Base-by-base conservation (phyloP, 2,113 vertebrate species). In the Sprattus sprattus region DNA sequence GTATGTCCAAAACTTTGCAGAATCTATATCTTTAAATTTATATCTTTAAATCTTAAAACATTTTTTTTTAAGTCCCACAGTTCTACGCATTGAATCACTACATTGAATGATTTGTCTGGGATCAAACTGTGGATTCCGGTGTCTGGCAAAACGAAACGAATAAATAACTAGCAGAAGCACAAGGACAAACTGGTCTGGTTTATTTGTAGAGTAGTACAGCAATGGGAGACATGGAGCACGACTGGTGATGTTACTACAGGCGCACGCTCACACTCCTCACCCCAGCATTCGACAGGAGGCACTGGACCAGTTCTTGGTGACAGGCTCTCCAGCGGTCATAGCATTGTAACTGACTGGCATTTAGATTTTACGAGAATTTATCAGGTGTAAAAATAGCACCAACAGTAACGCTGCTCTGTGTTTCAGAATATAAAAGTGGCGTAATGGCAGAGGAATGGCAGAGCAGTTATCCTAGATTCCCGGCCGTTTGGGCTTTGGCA, bases 291-390 rank as follows among this genome's bases (percentile, higher is more conserved):
- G 20, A 60, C 54, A 18, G 22, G 54, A 60, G 18, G 85, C 87
- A 83, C 84, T 83, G 44, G 89, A 84, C 91, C 90, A 92, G 90
- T 88, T 64, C 89, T 86, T 88, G 88, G 86, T 86, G 82, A 46
- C 84, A 89, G 88, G 93, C 88, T 93, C 92, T 94, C 93, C 93
- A 94, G 93, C 93, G 92, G 92, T 82, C 85, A 28, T 32, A 75
- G 85, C 83, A 86, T 45, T 82, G 47, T 71, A 78, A 87, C 22
- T 18, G 82, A 60, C 28, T 67, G 28, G 28, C 22, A 10, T 54
- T 9, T 81, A 83, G 84, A 45, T 44, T 67, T 75, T 71, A 7
- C 9, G 28, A 13, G 10, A 15, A 32, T 25, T 32, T 11, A 71
- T 11, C 60, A 71, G 81, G 8, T 93, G 91, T 85, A 94, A 93